These are phyloP conservation scores for Chymomyza caudatula DNA, from an alignment of 2,888 invertebrate genomes.

Conservation along the genomic window DNA sequence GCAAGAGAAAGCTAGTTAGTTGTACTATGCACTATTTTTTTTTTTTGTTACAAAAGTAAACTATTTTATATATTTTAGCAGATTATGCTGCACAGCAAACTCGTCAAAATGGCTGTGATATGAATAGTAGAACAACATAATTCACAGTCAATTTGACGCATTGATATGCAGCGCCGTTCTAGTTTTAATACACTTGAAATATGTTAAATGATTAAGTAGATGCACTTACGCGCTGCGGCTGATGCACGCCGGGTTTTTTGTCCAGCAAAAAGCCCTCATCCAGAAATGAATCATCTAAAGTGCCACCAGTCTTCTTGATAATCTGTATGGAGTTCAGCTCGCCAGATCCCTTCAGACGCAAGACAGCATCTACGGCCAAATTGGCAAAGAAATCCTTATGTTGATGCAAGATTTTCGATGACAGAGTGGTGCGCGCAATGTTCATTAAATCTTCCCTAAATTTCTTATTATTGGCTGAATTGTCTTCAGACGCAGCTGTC, in stretches of 20 bases:
- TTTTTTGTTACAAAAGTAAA: too few species aligned
- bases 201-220: neutral
- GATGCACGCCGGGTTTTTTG: slow-evolving; percentile 98
- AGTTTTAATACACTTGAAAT: neutral
- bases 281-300: slow-evolving; percentile 95
- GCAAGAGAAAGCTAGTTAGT: neutral
- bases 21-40: neutral
- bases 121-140: slow-evolving; percentile 70
- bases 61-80: neutral
- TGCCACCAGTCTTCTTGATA: slow-evolving; percentile 97
- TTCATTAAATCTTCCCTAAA: slow-evolving; percentile 95
- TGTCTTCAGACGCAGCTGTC: slow-evolving; percentile 87
- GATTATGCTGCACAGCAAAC: slow-evolving; percentile 66
- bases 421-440: slow-evolving; percentile 97
- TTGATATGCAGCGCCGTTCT: slow-evolving; percentile 45
- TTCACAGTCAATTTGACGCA: slow-evolving; percentile 79
- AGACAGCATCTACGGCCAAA: slow-evolving; percentile 95
- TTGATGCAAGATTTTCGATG: slow-evolving; percentile 98
- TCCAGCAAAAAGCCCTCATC: slow-evolving; percentile 97
- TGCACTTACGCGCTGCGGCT: slow-evolving; percentile 87
- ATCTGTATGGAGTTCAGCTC: slow-evolving; percentile 97
- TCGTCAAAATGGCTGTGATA: slow-evolving; percentile 79
- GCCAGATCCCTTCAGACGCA: slow-evolving; percentile 96
- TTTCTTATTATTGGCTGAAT: slow-evolving; percentile 86
- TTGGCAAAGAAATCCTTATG: slow-evolving; percentile 98